These are phyloP conservation scores for Lota lota DNA, from an alignment of 2,113 vertebrate species.

Conservation along the genomic window DNA sequence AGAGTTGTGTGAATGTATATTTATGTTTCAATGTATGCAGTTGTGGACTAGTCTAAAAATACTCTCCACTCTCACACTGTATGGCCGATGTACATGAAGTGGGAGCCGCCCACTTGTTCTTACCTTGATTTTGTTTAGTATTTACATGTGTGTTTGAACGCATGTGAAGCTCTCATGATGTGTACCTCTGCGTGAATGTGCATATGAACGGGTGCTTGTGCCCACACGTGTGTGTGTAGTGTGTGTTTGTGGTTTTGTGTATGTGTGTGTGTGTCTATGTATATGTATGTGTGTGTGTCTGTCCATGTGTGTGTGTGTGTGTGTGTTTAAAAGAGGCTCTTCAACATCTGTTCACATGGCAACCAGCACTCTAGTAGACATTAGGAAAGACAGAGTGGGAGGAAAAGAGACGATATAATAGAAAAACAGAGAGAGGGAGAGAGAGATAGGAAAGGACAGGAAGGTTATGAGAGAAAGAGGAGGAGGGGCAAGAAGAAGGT, in stretches of 20 bases:
- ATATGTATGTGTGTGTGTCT: neutral
- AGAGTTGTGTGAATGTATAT: too few species aligned
- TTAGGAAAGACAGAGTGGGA: neutral
- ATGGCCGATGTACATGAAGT: too few species aligned
- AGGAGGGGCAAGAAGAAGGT: neutral
- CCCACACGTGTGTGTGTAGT: neutral
- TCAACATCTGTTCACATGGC: neutral
- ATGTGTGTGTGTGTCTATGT: neutral
- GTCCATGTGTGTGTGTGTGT: neutral
- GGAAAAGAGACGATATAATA: neutral
- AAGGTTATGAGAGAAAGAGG: neutral
- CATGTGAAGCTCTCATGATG: neutral
- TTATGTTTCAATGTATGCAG: too few species aligned
- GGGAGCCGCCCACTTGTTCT: too few species aligned
- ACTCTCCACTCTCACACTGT: too few species aligned
- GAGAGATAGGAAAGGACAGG: neutral
- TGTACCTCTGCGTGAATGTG: neutral
- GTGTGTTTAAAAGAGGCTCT: neutral
- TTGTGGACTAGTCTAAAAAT: too few species aligned
- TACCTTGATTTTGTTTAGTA: too few species aligned
- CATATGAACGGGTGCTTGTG: neutral
- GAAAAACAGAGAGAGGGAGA: neutral
- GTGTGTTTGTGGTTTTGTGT: neutral
- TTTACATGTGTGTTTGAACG: neutral
- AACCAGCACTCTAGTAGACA: neutral